Base-by-base conservation (phyloP, 2,888 invertebrate species). In the Alloplasta piceator region DNA sequence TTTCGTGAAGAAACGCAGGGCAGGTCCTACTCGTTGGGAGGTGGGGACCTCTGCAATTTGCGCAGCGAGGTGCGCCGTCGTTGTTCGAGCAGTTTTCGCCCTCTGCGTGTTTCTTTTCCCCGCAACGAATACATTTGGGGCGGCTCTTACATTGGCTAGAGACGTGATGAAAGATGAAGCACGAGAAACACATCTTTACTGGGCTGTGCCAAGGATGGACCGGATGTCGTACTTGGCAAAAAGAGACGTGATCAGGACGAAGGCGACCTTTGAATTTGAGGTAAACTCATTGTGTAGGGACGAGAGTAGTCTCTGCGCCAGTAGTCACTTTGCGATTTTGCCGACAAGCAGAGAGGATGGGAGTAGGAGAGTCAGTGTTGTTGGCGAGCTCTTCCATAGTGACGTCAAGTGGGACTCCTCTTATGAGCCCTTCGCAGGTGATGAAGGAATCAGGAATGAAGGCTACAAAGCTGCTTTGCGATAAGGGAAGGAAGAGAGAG, bases 171-270 rank as follows among this genome's bases (percentile, higher is more conserved):
- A 60, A 78, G 3, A 26, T 14, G 43, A 58, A 71, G 7, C 66
- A 66, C 2, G 39, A 50, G 39, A 71, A 77, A 14, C 77, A 78
- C 0, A 66, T 66, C 56, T 78, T 78, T 0, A 71, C 66, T 1
- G 64, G 58, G 0, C 41, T n/a, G 5, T 52, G 9, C 66, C 66
- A 71, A 1, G 77, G 50, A 41, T 71, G 60, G 41, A 78, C 77
- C 1, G 58, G 36, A 26, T 61, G 61, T 5, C 66, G 41, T 4
- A 58, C 52, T 0, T 50, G 60, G 12, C 60, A 78, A n/a, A 78
- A 55, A 0, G 66, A 72, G 4, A 78, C 56, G 14, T 41, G 5
- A 7, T 72, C 39, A 2, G 72, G 60, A 1, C 78, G 50, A 6
- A 36, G 4, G n/a, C 52, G 70, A 6, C 67, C 55, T 7, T 72